Conservation (phyloP, 1,140 invertebrate species). For the Ylistrum balloti region DNA sequence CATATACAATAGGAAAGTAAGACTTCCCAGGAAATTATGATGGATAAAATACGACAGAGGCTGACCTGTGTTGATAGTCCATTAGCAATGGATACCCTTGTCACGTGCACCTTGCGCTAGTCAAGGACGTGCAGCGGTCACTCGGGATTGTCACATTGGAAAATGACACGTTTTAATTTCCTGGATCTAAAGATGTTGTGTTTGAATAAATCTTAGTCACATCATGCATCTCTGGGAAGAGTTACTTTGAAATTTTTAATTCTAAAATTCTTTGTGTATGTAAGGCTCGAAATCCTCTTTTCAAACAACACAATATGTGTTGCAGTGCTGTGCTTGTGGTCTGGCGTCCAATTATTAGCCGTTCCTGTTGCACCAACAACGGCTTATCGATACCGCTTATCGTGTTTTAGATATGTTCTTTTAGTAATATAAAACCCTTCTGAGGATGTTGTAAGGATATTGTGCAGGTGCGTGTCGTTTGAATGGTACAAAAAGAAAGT, state of each 20-base stretch:
- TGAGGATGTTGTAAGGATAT: background rate
- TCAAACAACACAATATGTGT: constrained; percentile 27
- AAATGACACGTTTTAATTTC: constrained; percentile 34
- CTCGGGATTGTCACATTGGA: constrained; percentile 1
- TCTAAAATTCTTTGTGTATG: background rate
- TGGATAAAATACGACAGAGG: constrained; percentile 28
- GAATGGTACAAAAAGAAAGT: background rate
- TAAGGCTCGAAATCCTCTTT: background rate
- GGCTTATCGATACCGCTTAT: background rate
- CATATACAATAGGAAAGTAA: background rate
- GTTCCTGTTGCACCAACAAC: background rate
- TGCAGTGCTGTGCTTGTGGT: background rate
- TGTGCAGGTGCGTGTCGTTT: background rate
- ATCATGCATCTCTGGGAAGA: background rate
- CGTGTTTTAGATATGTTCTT: background rate
- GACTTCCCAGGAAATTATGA: constrained; percentile 23
- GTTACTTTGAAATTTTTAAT: background rate
- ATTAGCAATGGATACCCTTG: constrained; percentile 13
- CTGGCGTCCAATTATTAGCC: background rate
- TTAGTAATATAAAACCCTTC: background rate
- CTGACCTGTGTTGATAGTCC: constrained; percentile 32
- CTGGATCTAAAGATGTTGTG: background rate
- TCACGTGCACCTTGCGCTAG: background rate
- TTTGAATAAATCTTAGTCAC: constrained; percentile 29
- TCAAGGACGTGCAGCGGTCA: constrained; percentile 36